phyloP scores from a whole-genome alignment of 2,797 vertebrate species.

The Urosaurus nigricauda region DNA sequence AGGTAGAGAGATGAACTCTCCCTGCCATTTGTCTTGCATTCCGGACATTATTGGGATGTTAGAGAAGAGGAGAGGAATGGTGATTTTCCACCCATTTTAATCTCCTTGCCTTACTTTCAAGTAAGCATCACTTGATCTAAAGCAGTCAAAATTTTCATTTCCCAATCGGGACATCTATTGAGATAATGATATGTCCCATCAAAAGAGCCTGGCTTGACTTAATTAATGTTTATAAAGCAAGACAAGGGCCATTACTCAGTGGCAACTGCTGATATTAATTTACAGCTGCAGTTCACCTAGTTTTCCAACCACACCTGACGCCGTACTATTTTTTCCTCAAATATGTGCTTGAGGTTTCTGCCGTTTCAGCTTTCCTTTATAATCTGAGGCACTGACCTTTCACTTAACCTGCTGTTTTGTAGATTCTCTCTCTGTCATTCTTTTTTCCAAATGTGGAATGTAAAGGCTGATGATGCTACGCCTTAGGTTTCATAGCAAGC shows the following conservation, averaged over 20 bases:
- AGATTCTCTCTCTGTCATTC: not conserved
- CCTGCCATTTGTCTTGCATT: not conserved
- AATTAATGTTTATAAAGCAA: not conserved
- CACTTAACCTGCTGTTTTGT: no score
- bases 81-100: not conserved
- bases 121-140: not conserved
- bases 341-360: not conserved
- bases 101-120: not conserved
- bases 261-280: not conserved
- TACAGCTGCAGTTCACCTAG: not conserved
- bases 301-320: constrained; percentile 15
- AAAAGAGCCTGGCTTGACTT: not conserved
- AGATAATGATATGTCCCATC: not conserved
- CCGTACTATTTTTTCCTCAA: not conserved
- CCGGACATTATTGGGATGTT: not conserved
- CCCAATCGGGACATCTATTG: not conserved
- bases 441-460: not conserved
- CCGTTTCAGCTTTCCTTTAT: not conserved
- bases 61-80: not conserved
- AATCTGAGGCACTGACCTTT: constrained; percentile 2
- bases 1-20: not conserved
- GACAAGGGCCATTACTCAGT: not conserved
- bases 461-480: not conserved
- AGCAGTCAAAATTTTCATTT: not conserved
- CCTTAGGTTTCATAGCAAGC: not conserved